Base-by-base conservation (phyloP, 2,888 invertebrate species). In the Gnatocerus cornutus region DNA sequence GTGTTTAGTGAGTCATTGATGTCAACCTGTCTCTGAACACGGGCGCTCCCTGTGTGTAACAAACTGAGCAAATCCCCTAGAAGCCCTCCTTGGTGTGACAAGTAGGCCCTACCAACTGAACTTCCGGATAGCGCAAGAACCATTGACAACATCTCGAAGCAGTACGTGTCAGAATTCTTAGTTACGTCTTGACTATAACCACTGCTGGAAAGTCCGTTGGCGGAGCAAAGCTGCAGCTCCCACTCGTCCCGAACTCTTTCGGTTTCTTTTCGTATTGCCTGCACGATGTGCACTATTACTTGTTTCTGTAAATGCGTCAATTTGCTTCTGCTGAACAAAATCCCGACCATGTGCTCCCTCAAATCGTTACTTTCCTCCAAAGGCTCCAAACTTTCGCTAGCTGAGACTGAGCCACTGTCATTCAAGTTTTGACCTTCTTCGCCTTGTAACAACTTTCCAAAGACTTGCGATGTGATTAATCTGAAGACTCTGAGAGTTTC, bases 61-160 rank as follows among this genome's bases (percentile, higher is more conserved):
- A 98, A 87, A 71, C 93, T 92, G 41, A 98, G 85, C 27, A 98
- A 86, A 85, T 98, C 97, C 33, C 92, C 90, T 0, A 98, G 87
- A 55, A 98, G 85, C 27, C 93, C 94, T 52, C 92, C 91, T 79
- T 97, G 96, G 80, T 96, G 95, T 0, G 97, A 95, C 9, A 98
- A 86, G 83, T 98, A 97, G 0, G 93, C 90, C 27, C 97, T 88
- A 0, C 98, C 98, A 0, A 97, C 96, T 0, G 92, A 90, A 76
- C 97, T 97, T 1, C 98, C 98, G 72, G 97, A 97, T 43, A 98
- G 85, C 0, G 98, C 98, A 77, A 97, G 84, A 53, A 96, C 97
- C 93, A 98, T 93, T 3, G 97, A 97, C 14, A 98, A 86, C 95
- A 98, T 96, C 87, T 98, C 98, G 82, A 98, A 98, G 86, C 98